Percentiles rank a stretch among this genome's conserved stretches.
Evolutionary conservation across 2,888 invertebrate species (phyloP).

Genomic region (Hymenopus coronatus): DNA sequence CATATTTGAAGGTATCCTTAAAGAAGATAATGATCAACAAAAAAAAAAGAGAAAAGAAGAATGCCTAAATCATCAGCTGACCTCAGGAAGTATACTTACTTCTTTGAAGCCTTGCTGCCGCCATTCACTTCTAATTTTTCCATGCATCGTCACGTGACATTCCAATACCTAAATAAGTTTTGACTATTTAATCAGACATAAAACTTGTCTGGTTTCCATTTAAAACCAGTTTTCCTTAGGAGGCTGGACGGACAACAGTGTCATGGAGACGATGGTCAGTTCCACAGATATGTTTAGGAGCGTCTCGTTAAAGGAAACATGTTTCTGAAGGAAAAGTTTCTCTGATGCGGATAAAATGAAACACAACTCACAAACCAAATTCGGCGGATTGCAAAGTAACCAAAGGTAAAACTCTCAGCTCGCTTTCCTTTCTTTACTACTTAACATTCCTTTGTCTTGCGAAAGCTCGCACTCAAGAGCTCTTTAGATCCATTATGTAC

Average conservation of each 20-base stretch:
- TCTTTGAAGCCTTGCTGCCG: too few relatives aligned
- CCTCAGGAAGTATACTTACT: too few relatives aligned
- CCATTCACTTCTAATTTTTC: too few relatives aligned
- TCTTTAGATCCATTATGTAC: neutral
- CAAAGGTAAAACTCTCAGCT: neutral
- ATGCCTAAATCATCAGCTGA: too few relatives aligned
- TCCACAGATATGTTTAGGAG: neutral
- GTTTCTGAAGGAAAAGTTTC: neutral
- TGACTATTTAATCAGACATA: neutral
- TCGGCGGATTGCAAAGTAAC: neutral
- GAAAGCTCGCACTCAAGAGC: neutral
- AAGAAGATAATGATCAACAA: too few relatives aligned
- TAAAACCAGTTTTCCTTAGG: neutral
- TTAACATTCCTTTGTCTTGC: neutral
- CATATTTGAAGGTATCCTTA: too few relatives aligned
- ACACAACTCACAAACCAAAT: neutral
- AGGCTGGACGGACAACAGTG: neutral
- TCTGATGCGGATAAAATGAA: neutral
- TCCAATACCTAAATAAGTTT: too few relatives aligned
- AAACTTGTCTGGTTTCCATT: neutral
- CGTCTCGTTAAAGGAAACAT: neutral
- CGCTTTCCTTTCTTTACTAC: neutral
- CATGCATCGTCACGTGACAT: too few relatives aligned
- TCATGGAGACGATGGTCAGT: neutral
- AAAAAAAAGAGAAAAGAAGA: too few relatives aligned